Percentiles rank a stretch among this genome's conserved stretches.
phyloP scores from a whole-genome alignment of 2,797 vertebrate species.

The Spinus olivaceus region DNA sequence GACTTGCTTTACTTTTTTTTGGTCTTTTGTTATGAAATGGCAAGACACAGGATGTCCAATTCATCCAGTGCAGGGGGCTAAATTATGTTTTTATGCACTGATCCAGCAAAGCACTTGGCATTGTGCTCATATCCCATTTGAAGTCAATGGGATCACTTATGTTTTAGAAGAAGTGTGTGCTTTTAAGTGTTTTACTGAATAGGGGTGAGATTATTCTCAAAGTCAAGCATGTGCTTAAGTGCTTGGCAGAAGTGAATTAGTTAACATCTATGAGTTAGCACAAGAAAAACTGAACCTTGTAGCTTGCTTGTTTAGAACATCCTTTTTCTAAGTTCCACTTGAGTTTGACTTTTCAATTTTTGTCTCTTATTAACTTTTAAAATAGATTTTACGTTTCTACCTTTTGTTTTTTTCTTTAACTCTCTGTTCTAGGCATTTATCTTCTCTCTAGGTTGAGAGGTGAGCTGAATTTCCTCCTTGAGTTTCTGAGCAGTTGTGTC shows the following conservation, averaged over 20 bases:
- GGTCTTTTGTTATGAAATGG: not conserved
- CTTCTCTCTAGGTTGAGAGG: not conserved
- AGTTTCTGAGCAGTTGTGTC: not conserved
- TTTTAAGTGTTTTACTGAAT: slow-evolving; percentile 20
- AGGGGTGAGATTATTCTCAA: not conserved
- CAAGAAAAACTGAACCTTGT: not conserved
- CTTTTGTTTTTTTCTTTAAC: not conserved
- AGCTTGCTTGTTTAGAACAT: not conserved
- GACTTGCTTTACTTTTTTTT: not conserved
- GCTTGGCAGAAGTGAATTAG: not conserved
- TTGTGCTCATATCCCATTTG: not conserved
- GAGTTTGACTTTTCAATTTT: not conserved
- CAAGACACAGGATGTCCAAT: not conserved
- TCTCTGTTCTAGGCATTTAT: not conserved
- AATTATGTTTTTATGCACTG: not conserved
- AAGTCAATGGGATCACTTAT: slow-evolving; percentile 14
- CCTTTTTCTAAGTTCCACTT: not conserved
- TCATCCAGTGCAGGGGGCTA: not conserved
- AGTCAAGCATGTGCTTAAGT: slow-evolving; percentile 26
- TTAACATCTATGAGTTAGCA: not conserved
- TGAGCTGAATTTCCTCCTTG: not conserved
- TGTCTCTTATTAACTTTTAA: not conserved
- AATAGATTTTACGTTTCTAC: not conserved
- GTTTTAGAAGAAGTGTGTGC: not conserved
- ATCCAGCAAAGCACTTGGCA: not conserved